phyloP scores from a whole-genome alignment of 2,797 vertebrate species.

The Poeciliopsis turneri region DNA sequence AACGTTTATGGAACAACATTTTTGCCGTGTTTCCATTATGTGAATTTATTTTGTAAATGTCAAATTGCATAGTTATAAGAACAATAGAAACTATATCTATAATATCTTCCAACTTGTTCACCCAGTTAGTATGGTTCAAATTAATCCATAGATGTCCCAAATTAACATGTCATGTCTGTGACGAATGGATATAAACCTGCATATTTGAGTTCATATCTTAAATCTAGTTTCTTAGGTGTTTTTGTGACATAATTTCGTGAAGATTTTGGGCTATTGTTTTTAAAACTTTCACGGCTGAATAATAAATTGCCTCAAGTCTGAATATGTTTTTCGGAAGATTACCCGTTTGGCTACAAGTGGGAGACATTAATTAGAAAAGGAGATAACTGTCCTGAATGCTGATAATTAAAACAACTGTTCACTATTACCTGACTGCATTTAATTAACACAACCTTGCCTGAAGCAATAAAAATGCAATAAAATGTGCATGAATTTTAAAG shows the following conservation, averaged over 20 bases:
- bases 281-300: background rate
- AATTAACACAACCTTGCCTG: slow-evolving; percentile 7
- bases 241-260: background rate
- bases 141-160: background rate
- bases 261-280: background rate
- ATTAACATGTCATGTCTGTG: background rate
- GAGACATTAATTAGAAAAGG: slow-evolving; percentile 1
- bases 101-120: too few relatives aligned
- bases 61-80: too few relatives aligned
- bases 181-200: background rate
- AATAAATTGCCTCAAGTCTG: background rate
- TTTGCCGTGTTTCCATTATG: too few relatives aligned
- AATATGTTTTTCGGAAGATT: background rate
- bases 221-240: background rate
- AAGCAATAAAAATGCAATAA: background rate
- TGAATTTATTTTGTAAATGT: too few relatives aligned
- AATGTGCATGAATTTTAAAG: background rate
- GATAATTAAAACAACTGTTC: background rate
- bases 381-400: background rate
- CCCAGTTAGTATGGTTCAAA: background rate
- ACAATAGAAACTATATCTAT: too few relatives aligned
- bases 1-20: too few relatives aligned
- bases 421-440: background rate
- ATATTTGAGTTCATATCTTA: background rate
- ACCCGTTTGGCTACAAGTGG: background rate